These are phyloP conservation scores for Formicarius rufipectus DNA, from an alignment of 2,113 vertebrate genomes.

Conservation along the genomic window DNA sequence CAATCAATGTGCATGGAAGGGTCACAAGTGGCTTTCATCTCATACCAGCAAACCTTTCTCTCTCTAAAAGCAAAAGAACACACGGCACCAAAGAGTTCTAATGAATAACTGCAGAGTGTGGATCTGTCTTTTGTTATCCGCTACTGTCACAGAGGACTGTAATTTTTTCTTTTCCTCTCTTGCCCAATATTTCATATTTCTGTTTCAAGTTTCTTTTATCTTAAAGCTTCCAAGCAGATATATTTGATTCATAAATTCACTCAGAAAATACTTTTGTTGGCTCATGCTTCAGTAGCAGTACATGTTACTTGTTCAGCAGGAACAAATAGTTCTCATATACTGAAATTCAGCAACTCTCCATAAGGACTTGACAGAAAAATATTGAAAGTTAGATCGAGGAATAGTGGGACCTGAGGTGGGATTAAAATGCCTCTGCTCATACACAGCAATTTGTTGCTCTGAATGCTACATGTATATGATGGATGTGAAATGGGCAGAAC, in stretches of 20 bases:
- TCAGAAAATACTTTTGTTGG: conserved; percentile 25
- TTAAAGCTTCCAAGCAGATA: conserved; percentile 45
- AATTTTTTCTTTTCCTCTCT: not conserved
- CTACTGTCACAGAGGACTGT: not conserved
- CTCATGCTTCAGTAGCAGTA: not conserved
- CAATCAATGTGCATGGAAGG: not conserved
- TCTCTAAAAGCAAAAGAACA: not conserved
- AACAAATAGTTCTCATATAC: not conserved
- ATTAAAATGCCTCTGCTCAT: not conserved
- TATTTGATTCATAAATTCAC: conserved; percentile 59
- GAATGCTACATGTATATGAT: not conserved
- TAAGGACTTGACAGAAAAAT: conserved; percentile 22
- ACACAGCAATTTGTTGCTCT: not conserved
- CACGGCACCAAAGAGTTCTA: not conserved
- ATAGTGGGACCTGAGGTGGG: not conserved
- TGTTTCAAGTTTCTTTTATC: conserved; percentile 38
- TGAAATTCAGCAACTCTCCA: conserved; percentile 19
- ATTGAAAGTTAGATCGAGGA: not conserved
- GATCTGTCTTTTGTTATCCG: conserved; percentile 46
- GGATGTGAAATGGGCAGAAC: not conserved
- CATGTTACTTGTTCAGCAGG: conserved; percentile 13
- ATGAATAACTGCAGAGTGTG: not conserved
- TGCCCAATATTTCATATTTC: conserved; percentile 44
- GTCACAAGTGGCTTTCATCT: not conserved
- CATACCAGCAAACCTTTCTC: not conserved